Percentiles rank a stretch among this genome's conserved stretches.
These are phyloP conservation scores for Cyclina sinensis DNA, from an alignment of 1,140 invertebrate genomes.

Conservation along the genomic window DNA sequence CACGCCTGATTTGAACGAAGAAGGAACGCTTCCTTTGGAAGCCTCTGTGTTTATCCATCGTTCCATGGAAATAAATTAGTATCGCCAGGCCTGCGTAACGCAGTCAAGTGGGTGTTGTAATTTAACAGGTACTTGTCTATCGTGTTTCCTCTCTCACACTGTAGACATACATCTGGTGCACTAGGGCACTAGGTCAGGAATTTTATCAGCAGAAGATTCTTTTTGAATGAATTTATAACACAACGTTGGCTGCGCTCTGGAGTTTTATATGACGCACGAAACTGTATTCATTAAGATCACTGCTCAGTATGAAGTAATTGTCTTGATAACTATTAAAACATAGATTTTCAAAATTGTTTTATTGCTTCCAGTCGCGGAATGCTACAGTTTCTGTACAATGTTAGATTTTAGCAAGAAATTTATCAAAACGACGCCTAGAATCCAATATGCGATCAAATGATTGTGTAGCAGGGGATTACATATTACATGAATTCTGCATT, in stretches of 20 bases:
- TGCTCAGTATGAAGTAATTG: too few species aligned
- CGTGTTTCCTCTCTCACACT: neutral
- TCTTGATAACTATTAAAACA: neutral
- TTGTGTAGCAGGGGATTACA: too few species aligned
- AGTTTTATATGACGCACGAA: neutral
- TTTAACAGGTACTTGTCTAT: slow-evolving; percentile 32
- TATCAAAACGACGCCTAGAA: too few species aligned
- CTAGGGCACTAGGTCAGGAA: slow-evolving; percentile 18
- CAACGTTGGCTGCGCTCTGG: neutral
- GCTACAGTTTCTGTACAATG: neutral
- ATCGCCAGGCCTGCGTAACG: slow-evolving; percentile 14
- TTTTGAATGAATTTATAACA: neutral
- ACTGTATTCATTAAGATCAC: neutral
- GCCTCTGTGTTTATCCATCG: neutral
- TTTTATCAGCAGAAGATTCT: neutral
- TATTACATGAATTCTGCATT: too few species aligned
- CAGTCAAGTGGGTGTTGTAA: neutral
- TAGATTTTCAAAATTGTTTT: neutral
- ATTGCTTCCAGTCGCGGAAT: neutral
- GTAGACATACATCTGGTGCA: neutral
- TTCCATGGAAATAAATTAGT: neutral
- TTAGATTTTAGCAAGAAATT: too few species aligned
- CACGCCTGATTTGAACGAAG: neutral
- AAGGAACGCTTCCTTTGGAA: neutral
- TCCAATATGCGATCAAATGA: too few species aligned